These are phyloP conservation scores for Scelioninae gen. 1 DNA, from an alignment of 2,888 invertebrate species.

Conservation along the genomic window DNA sequence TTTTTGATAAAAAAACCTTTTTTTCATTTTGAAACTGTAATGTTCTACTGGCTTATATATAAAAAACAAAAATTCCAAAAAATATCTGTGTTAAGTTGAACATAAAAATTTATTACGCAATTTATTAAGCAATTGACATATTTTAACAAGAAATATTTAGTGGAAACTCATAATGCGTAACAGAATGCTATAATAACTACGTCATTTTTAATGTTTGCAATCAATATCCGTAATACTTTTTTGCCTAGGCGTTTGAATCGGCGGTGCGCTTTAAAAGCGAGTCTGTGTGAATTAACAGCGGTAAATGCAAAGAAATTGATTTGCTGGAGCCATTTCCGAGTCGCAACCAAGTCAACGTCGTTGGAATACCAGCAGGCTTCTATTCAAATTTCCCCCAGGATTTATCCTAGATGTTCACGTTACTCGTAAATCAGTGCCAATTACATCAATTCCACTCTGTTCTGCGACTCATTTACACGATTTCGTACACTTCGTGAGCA, in stretches of 20 bases:
- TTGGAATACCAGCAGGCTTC: conserved; percentile 56
- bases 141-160: too few species aligned
- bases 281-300: conserved; percentile 52
- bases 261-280: conserved; percentile 37
- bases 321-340: conserved; percentile 64
- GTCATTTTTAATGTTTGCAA: conserved; percentile 33
- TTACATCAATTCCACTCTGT: conserved; percentile 68
- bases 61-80: too few species aligned
- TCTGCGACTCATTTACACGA: conserved; percentile 64
- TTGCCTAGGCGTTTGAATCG: not conserved
- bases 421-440: conserved; percentile 67
- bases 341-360: conserved; percentile 61
- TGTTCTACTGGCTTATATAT: too few species aligned
- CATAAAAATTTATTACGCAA: too few species aligned
- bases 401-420: conserved; percentile 67
- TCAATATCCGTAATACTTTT: conserved; percentile 28
- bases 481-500: conserved; percentile 49
- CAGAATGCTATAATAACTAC: not conserved
- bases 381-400: conserved; percentile 68
- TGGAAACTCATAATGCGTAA: too few species aligned
- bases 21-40: too few species aligned
- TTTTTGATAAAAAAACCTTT: too few species aligned
- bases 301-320: conserved; percentile 68
- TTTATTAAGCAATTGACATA: too few species aligned
- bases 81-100: too few species aligned